Conservation (phyloP, 2,888 invertebrate species). For the Thumatha senex region DNA sequence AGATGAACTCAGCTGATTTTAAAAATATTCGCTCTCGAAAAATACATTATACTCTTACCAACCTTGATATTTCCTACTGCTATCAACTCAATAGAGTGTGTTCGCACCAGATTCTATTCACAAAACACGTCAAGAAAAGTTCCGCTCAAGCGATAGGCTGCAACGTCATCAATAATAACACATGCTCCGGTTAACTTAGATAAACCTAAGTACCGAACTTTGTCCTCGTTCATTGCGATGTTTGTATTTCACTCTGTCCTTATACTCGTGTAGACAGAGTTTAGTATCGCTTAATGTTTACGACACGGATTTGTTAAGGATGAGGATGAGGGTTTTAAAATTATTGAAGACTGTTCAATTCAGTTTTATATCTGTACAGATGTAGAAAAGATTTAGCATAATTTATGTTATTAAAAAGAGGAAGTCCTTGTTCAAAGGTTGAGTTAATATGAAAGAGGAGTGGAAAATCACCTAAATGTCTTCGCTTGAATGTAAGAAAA, state of each 20-base stretch:
- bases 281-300: slow-evolving; percentile 1
- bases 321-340: neutral
- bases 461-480: no score
- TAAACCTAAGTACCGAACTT: slow-evolving; percentile 41
- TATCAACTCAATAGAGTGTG: slow-evolving; percentile 11
- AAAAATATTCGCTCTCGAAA: no score
- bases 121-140: slow-evolving; percentile 11
- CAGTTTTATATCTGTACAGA: no score
- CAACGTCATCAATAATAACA: slow-evolving; percentile 37
- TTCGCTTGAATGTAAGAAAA: no score
- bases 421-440: no score
- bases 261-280: neutral
- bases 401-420: no score
- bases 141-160: slow-evolving; percentile 15
- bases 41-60: no score
- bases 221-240: slow-evolving; percentile 25
- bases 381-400: no score
- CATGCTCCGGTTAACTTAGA: slow-evolving; percentile 39
- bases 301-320: neutral
- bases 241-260: slow-evolving; percentile 25
- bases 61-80: neutral
- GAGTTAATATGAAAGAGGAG: no score
- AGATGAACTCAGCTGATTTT: no score
- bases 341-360: neutral
- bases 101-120: slow-evolving; percentile 21